These are phyloP conservation scores for Cladorhizidae sp. DNA, from an alignment of 37 sponge, comb jelly and placozoan species.

Conservation along the genomic window DNA sequence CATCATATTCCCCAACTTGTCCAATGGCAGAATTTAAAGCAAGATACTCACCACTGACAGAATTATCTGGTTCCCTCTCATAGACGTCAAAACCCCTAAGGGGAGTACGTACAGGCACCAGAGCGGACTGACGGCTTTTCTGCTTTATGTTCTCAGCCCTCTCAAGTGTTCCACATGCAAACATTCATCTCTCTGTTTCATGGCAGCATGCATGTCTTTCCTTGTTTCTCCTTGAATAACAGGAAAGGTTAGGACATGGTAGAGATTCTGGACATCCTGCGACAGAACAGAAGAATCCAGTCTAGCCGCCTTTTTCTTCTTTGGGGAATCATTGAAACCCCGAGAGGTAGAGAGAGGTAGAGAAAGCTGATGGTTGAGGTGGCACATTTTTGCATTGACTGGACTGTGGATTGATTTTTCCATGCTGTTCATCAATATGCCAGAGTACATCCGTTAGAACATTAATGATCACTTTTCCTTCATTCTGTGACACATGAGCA, in stretches of 20 bases:
- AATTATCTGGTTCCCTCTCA: not conserved
- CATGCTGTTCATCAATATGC: not conserved
- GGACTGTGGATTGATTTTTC: not conserved
- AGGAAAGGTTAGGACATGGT: not conserved
- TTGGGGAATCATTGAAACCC: not conserved
- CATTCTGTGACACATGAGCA: not conserved
- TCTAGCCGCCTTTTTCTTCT: not conserved
- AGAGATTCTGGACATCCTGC: not conserved
- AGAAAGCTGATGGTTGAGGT: not conserved
- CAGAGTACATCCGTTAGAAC: not conserved
- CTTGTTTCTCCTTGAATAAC: not conserved
- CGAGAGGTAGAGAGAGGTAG: not conserved
- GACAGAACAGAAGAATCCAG: not conserved
- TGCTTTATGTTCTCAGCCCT: conserved; percentile 2
- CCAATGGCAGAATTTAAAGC: not conserved
- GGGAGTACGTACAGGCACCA: not conserved
- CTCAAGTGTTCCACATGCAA: not conserved
- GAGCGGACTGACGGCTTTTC: not conserved
- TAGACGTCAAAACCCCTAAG: not conserved
- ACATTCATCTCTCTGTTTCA: not conserved
- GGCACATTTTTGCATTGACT: not conserved
- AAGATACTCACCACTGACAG: not conserved
- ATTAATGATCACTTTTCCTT: not conserved
- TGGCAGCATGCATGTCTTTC: not conserved
- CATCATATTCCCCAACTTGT: not conserved